Base-by-base conservation (phyloP, 92 coral and sea anemone genomes). In the Blastomussa wellsi region DNA sequence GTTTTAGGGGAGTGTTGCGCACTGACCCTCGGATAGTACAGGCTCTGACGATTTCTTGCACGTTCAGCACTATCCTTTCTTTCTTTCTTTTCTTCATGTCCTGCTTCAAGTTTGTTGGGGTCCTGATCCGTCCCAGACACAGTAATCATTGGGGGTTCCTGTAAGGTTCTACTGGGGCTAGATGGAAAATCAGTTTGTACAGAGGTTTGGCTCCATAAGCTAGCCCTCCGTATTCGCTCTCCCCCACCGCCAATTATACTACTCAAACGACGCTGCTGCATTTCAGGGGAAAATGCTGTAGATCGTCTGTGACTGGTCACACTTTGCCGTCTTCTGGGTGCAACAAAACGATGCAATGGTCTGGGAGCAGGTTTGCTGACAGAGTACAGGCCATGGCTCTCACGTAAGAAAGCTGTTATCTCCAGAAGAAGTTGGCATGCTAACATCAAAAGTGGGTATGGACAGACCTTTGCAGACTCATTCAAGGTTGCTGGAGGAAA, bases 351-450 rank as follows among this genome's bases (percentile, higher is more conserved):
- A 55, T 88, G 93, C 31, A 87, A 47, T 59, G 89, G 64, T 57
- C 88, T 80, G 26, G 77, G 74, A 44, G 83, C 78, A 37, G 91
- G 93, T 29, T 91, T 89, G 38, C 84, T 76, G 36, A 92, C 92
- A 24, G 95, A 91, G 84, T 92, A 92, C 51, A 92, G 87, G 6
- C 98, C 95, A 75, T 97, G 99, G 79, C 99, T 97, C 84, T 97
- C 99, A 31, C 99, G 97, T 60, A 97, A 73, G 90, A 97, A 97
- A 26, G 98, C 98, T 38, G 99, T 97, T 92, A 97, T 94, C 88
- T 97, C 99, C 85, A 94, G 90, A 41, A 97, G 89, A 84, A 97
- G 90, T 72, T 97, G 99, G 70, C 99, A 97, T 12, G 99, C 99
- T 35, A 94, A 87, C 99, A 97, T 97, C 89, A 95, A 93, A 68